Base-by-base conservation (phyloP, 2,113 vertebrate species). In the Arenaria interpres region DNA sequence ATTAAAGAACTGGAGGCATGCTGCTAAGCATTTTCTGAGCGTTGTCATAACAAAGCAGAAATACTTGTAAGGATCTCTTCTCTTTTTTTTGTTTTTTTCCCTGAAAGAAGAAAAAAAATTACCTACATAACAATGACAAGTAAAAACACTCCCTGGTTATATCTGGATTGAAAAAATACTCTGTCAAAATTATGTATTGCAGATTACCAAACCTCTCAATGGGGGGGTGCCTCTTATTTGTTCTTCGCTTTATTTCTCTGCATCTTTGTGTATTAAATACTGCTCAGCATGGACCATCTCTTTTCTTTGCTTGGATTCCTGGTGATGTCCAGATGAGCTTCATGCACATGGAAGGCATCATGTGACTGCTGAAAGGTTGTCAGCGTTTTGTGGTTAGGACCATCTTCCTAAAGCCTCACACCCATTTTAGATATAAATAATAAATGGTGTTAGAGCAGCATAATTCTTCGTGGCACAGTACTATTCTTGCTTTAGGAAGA, bases 381-480 rank as follows among this genome's bases (percentile, higher is more conserved):
- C 3, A 14, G 77, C 54, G 4, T 88, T 92, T 76, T 69, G 77
- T 89, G 89, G 80, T 54, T 85, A 64, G 57, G 86, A 30, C 86
- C 57, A 22, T 91, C 10, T 37, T 90, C 79, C 83, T 89, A 50
- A 75, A 89, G 69, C 89, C 82, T 75, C 90, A 53, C 83, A 53
- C 86, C 56, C 94, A 77, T 95, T 93, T 89, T 72, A 87, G 66
- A 48, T 93, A 95, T 95, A 87, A 95, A 97, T 97, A 95, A 97
- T 97, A 95, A 85, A 96, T 97, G 73, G 76, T 85, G 50, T 78
- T 87, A 75, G 80, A 74, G 85, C n/a, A 57, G 80, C 43, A n/a
- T 94, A 68, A 68, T 90, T 93, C 85, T 87, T 96, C 1, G 8
- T 73, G 69, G 28, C 67, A 50, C 53, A 45, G 88, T 78, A 60